Base-by-base conservation (phyloP, 2,113 vertebrate species). In the Castor canadensis region DNA sequence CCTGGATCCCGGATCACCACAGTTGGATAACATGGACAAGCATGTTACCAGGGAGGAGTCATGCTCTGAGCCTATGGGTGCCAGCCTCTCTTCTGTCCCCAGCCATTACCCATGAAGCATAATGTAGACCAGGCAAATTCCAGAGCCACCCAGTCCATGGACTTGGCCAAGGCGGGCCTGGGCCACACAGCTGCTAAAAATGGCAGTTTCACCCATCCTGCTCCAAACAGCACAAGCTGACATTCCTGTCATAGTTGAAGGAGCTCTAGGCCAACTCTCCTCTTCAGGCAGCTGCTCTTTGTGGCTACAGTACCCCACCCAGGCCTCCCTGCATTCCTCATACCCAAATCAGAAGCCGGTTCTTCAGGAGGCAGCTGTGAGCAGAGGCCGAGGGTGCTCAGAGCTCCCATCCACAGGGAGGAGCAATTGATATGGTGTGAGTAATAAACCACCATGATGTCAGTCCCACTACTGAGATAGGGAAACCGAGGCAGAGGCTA, bases 191-290 rank as follows among this genome's bases (percentile, higher is more conserved):
- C 8, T 43, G 56, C 89, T 93, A 93, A 93, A 88, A 96, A 88
- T 13, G 89, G n/a, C 85, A 72, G 28, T 28, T 77, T 86, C 4
- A 0, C 58, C 75, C 15, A 3, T 72, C 79, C 72, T 54, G 38
- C 80, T 73, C 52, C 7, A 62, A 38, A 83, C 92, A 86, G 47
- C 76, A 28, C 79, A 76, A 5, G 43, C 92, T 72, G 92, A 89
- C 96, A 93, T 96, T 96, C 89, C 35, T 52, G 38, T 71, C 89
- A 79, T 81, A 80, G 71, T 13, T 92, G 93, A 58, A 30, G 47
- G 49, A 17, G 45, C 62, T 67, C 93, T 87, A 35, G 87, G 5
- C 71, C 0, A 4, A 26, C 47, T 60, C n/a, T 79, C 54, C 43
- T 26, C 79, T 62, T 16, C 3, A 12, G 38, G 77, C 91, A 95